A percentile compares a stretch with the other conserved stretches of the same genome.
Conservation (phyloP, 2,888 invertebrate genomes). For the Carabus problematicus region DNA sequence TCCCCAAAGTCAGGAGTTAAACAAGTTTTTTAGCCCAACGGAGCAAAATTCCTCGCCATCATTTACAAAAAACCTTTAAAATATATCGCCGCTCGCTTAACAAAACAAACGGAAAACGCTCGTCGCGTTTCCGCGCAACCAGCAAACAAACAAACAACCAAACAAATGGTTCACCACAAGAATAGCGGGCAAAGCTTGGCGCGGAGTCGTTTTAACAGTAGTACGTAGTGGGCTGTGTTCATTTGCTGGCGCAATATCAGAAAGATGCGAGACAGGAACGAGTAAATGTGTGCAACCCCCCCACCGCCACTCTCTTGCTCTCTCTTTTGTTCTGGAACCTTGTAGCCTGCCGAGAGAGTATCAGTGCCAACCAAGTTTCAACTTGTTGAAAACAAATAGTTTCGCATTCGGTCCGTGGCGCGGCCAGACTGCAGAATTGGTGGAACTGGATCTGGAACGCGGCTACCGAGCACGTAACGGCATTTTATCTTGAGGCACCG, state of each 20-base stretch:
- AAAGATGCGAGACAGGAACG: background rate
- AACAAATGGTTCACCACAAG: too few species aligned
- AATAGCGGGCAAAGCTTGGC: too few species aligned
- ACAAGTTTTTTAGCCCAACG: too few species aligned
- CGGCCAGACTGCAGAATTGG: too few species aligned
- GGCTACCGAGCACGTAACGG: conserved; percentile 22
- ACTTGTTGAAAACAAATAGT: conserved; percentile 36
- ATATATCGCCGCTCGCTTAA: conserved; percentile 3
- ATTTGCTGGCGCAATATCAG: too few species aligned
- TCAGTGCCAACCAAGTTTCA: conserved; percentile 10
- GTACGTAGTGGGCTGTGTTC: too few species aligned
- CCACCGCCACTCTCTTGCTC: background rate
- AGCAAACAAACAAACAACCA: conserved; percentile 9
- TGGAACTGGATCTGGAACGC: background rate
- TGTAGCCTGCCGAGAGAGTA: too few species aligned
- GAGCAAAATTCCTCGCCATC: too few species aligned
- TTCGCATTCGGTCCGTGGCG: background rate
- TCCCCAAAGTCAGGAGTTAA: too few species aligned
- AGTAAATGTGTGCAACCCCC: conserved; percentile 3
- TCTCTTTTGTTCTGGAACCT: background rate
- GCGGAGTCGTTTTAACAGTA: too few species aligned
- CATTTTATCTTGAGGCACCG: conserved; percentile 33
- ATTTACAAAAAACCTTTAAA: conserved; percentile 1
- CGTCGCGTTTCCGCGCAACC: background rate
- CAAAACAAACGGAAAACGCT: too few species aligned